Evolutionary conservation across 2,797 vertebrate genomes (phyloP).

Genomic region (Poecile montanus): DNA sequence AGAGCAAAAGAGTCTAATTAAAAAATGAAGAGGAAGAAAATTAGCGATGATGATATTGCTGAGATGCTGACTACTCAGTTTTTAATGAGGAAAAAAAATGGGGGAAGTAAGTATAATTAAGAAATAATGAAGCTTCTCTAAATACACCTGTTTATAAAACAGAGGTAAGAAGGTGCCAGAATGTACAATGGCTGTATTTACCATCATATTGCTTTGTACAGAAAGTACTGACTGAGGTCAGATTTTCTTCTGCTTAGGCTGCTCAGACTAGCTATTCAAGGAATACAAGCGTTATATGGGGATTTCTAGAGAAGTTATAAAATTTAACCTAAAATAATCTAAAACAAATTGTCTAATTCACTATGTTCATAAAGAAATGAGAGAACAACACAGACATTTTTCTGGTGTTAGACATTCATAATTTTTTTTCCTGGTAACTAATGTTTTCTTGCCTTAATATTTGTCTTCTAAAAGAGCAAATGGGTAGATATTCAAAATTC

Average conservation of each 20-base stretch:
- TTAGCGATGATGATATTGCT: slow-evolving; percentile 33
- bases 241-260: neutral
- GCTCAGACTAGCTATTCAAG: neutral
- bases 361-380: neutral
- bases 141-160: slow-evolving; percentile 39
- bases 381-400: neutral
- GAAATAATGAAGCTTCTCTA: slow-evolving; percentile 43
- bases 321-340: neutral
- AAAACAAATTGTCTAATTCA: neutral
- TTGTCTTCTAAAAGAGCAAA: neutral
- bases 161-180: neutral
- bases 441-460: neutral
- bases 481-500: neutral
- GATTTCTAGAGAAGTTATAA: neutral
- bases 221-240: neutral
- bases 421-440: neutral
- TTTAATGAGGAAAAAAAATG: slow-evolving; percentile 17
- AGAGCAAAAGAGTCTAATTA: neutral
- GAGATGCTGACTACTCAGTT: slow-evolving; percentile 12
- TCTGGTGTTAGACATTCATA: neutral
- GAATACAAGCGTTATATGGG: neutral
- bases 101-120: slow-evolving; percentile 1
- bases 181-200: neutral
- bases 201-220: neutral
- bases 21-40: slow-evolving; percentile 44